phyloP scores from a whole-genome alignment of 2,797 vertebrate species.

The Acanthis flammea region DNA sequence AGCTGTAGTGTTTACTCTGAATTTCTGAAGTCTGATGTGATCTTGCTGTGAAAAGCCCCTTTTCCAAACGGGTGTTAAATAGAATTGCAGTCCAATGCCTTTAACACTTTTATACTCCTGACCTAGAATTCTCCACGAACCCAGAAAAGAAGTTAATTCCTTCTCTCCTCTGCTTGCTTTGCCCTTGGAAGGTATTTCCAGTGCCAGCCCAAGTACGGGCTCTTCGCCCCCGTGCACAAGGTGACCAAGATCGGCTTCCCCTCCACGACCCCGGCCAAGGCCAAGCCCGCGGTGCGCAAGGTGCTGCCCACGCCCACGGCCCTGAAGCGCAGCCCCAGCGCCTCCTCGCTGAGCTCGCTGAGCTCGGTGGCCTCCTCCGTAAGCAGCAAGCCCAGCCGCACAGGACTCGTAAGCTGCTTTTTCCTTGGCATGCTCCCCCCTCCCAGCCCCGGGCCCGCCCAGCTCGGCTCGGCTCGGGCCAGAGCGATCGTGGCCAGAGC shows the following conservation, averaged over 20 bases:
- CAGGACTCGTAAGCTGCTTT: conserved; percentile 89
- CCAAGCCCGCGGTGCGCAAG: conserved; percentile 88
- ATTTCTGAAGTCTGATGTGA: neutral
- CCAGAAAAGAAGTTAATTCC: neutral
- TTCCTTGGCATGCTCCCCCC: neutral
- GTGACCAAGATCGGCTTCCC: conserved; percentile 97
- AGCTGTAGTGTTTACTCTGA: neutral
- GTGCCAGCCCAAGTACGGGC: conserved; percentile 94
- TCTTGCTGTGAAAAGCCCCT: neutral
- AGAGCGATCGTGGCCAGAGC: neutral
- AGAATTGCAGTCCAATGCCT: neutral
- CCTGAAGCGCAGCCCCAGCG: conserved; percentile 93
- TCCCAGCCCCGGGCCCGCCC: neutral
- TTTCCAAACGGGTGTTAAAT: neutral
- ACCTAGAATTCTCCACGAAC: neutral
- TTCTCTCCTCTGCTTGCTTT: neutral
- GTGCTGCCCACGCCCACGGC: conserved; percentile 79
- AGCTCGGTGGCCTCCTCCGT: conserved; percentile 95
- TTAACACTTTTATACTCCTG: accelerated
- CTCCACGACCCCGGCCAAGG: conserved; percentile 94
- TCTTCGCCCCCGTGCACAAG: conserved; percentile 97
- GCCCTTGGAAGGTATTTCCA: conserved; percentile 89
- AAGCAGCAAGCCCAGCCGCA: conserved; percentile 96
- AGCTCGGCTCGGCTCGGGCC: neutral
- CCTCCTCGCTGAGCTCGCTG: conserved; percentile 94